Percentiles rank a stretch among this genome's conserved stretches.
Conservation (phyloP, 2,797 vertebrate genomes). For the Mus spretus region DNA sequence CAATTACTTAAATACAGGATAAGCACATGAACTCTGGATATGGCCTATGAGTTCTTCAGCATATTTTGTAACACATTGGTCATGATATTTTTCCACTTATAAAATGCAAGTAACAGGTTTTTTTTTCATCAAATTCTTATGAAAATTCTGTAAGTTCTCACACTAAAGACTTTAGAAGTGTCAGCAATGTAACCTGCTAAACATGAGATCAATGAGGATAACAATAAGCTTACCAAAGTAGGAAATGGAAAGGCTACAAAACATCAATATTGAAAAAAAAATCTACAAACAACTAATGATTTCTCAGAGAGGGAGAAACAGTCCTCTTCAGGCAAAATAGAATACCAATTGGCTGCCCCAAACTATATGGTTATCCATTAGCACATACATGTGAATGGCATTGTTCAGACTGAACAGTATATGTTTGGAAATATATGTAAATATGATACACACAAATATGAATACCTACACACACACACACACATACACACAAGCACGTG, state of each 20-base stretch:
- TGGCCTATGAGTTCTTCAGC: background rate
- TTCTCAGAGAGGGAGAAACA: background rate
- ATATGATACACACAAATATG: background rate
- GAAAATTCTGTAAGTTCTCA: background rate
- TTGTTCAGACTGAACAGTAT: background rate
- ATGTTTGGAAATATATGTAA: background rate
- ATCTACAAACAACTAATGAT: background rate
- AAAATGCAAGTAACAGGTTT: conserved; percentile 3
- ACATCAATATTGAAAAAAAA: background rate
- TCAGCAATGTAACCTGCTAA: background rate
- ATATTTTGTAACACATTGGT: background rate
- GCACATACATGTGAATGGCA: background rate
- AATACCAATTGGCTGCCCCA: background rate
- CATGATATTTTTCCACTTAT: background rate
- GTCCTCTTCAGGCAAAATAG: background rate
- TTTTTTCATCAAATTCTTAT: background rate
- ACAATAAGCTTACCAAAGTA: background rate
- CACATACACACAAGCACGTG: background rate
- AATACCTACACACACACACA: background rate
- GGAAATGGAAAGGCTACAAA: background rate
- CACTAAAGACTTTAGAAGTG: background rate
- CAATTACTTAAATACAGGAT: background rate
- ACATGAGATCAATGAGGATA: background rate
- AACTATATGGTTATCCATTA: background rate
- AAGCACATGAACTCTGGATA: background rate